Evolutionary conservation across 1,140 invertebrate genomes (phyloP), one percentile per base, ranked within the genome.

Genomic region (Eurosta solidaginis): DNA sequence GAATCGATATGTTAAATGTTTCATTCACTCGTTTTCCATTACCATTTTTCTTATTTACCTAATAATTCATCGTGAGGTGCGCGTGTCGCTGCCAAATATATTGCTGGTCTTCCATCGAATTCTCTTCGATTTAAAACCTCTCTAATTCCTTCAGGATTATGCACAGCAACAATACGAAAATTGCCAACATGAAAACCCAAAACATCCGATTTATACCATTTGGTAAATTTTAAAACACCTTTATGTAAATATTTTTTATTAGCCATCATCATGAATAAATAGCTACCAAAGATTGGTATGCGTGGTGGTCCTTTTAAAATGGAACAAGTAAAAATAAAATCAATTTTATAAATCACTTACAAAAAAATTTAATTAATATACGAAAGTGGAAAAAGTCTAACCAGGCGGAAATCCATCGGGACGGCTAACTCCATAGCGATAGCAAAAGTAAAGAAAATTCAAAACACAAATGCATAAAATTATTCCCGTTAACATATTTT

Each of bases 121-220:
- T 83, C 88, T 27, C 84, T 82, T 50, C 82, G 86, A 14, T 80
- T 79, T 0, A 90, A 78, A 12, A 90, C 54, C 79, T 90, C 84
- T 25, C 85, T 88, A 0, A 89, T 83, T 20, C 79, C 85, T 5
- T 83, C 80, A 6, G 83, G 82, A 80, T 83, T 87, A 42, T 88
- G 88, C 5, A 84, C 88, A 1, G 89, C 82, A 2, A 88, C 80
- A 1, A 81, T 78, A 5, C 82, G 86, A 76, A 76, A 80, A 3
- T 78, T 14, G 1, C 89, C 90, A 1, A 90, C 27, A 68, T 88
- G 84, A 1, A 89, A 80, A 0, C 89, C 88, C 12, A 90, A 79
- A 20, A 90, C 82, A 68, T 89, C 88, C 4, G 89, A 89, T 50
- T 89, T 87, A 50, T 89, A 88, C 82, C 83, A 87, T 20, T 84